Evolutionary conservation across 2,797 vertebrate species (phyloP), one percentile per base, ranked within the genome.

Genomic region (Gallinago nigripennis): DNA sequence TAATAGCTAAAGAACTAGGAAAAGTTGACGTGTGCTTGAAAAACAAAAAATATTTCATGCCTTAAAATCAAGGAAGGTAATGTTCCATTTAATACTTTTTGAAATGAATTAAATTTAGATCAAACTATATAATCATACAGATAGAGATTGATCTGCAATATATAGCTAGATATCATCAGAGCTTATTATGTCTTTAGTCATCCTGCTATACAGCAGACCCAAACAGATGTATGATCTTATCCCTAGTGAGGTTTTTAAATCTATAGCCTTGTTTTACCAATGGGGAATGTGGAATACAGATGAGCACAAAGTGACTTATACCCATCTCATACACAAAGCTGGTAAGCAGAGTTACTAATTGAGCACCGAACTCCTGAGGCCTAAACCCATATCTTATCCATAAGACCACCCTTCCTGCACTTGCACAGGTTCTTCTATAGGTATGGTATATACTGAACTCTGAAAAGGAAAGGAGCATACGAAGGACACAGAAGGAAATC

Each of bases 71-170:
- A 72, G 37, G 20, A 81, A 61, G 11, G 25, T 13, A 69, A 82
- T 53, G 58, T 53, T 85, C 93, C 56, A 83, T 73, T 51, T 84
- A 75, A 92, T 83, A 69, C 37, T 82, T 76, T n/a, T 57, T 65
- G 58, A 80, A 97, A 94, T 65, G 30, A 85, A 77, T 86, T 69
- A 65, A 75, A 89, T 88, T 72, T 68, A 72, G 37, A 93, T 87
- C 86, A 45, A 78, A 63, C 14, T 20, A 21, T 35, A 20, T 33
- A 90, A 11, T 63, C 16, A 45, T 23, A 64, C 25, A 41, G 1
- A 3, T 9, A 33, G 13, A 87, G 23, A 84, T 0, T 24, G 35
- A 82, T 4, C 8, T 48, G 31, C 35, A 46, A 66, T 8, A 51
- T 3, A 31, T 1, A 73, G 48, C 46, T 76, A 87, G 37, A 11